Evolutionary conservation across 2,888 invertebrate genomes (phyloP), one percentile per base, ranked within the genome.

Genomic region (Villa cingulata): DNA sequence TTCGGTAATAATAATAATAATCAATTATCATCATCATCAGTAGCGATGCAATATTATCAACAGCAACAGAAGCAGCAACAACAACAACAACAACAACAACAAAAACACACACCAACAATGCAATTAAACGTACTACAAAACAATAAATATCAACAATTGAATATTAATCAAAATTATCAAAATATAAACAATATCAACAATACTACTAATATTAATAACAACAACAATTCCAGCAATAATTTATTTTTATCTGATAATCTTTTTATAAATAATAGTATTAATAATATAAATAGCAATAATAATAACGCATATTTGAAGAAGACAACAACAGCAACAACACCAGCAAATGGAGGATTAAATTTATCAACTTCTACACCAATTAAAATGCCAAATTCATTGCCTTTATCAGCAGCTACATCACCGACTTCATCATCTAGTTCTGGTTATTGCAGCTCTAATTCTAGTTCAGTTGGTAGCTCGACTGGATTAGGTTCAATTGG

Each of bases 281-380:
- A 48, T 39, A 27, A 32, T 39, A 45, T 39, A 40, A 48, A 45
- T 46, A 49, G 49, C 42, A 42, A 42, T 42, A 47, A 44, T 51
- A 47, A 44, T 47, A 51, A 51, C 49, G 48, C 42, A 47, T 51
- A 49, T 44, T 41, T 51, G 49, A 49, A 51, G 46, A 49, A 51
- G 49, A 45, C 48, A 49, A 48, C 41, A 45, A 51, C 54, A 51
- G 48, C 54, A 41, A 53, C 54, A 46, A 53, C 51, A 48, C 46
- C 46, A 39, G 46, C 50, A 32, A 54, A 41, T 34, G 46, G 18
- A 38, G 36, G 16, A 19, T 42, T 47, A 37, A 44, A 45, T 36
- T 18, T 43, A 29, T 18, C 2, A 37, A 38, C 38, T 27, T 41
- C 27, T 32, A 37, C 45, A 29, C 44, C 48, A 48, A 39, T 18